Conservation (phyloP, 2,797 vertebrate genomes). For the Propithecus perrieri region DNA sequence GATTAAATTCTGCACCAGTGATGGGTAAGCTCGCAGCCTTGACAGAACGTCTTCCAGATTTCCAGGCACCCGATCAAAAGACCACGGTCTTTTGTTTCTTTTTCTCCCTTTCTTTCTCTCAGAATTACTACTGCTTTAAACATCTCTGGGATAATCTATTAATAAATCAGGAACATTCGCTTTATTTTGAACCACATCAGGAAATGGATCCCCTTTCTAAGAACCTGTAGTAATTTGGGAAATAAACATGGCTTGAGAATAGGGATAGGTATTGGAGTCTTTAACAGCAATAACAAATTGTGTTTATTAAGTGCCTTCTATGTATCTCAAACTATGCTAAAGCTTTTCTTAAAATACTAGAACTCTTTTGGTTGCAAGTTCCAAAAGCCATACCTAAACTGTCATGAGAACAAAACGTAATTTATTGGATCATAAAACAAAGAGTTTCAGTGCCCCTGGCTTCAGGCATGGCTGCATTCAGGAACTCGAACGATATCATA, state of each 20-base stretch:
- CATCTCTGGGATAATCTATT: background rate
- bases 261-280: background rate
- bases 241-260: background rate
- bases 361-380: background rate
- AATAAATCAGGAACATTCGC: background rate
- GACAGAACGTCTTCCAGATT: background rate
- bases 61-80: background rate
- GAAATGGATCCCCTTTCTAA: background rate
- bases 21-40: background rate
- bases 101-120: rapidly evolving
- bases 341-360: background rate
- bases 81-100: background rate
- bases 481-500: background rate
- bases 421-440: background rate
- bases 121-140: background rate
- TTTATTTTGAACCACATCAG: background rate
- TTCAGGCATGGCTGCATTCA: background rate
- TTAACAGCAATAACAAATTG: background rate
- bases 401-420: background rate
- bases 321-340: background rate
- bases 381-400: background rate
- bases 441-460: background rate
- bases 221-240: background rate
- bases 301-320: background rate
- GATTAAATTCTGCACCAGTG: background rate